phyloP scores from a whole-genome alignment of 2,113 vertebrate genomes.

The Xiphophorus couchianus region DNA sequence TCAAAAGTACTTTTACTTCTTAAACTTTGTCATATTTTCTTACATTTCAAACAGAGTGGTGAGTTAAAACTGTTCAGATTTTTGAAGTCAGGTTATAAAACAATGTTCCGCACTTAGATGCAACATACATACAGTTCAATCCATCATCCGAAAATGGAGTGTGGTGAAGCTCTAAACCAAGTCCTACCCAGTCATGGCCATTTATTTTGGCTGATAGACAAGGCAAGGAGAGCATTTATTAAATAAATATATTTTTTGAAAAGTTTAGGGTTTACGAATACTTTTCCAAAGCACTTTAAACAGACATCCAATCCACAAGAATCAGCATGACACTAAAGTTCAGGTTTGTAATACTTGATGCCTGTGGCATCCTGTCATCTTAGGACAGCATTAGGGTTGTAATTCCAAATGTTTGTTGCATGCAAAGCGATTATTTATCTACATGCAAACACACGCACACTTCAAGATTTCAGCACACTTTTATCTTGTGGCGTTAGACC shows the following conservation, averaged over 20 bases:
- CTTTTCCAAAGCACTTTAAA: constrained; percentile 5
- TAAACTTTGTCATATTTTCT: background rate
- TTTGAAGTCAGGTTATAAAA: background rate
- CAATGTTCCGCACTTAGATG: background rate
- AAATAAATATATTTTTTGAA: too few species aligned
- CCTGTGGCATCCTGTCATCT: constrained; percentile 37
- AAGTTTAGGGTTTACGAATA: background rate
- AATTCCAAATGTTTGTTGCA: constrained; percentile 58
- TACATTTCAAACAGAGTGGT: background rate
- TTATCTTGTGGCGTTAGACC: constrained; percentile 14
- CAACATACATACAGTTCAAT: background rate
- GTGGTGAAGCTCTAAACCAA: too few species aligned
- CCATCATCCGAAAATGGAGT: too few species aligned
- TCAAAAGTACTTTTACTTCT: background rate
- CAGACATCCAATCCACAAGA: constrained; percentile 1
- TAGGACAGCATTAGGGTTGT: constrained; percentile 41
- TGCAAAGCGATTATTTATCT: constrained; percentile 63
- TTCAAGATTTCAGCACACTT: background rate
- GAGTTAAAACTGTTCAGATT: background rate
- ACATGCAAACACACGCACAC: background rate
- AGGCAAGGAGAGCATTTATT: too few species aligned
- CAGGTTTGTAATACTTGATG: constrained; percentile 36
- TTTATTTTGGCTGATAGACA: too few species aligned
- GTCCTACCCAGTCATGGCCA: too few species aligned
- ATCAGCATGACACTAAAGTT: constrained; percentile 36